Conservation (phyloP, 2,113 vertebrate species). For the Sorex fumeus region DNA sequence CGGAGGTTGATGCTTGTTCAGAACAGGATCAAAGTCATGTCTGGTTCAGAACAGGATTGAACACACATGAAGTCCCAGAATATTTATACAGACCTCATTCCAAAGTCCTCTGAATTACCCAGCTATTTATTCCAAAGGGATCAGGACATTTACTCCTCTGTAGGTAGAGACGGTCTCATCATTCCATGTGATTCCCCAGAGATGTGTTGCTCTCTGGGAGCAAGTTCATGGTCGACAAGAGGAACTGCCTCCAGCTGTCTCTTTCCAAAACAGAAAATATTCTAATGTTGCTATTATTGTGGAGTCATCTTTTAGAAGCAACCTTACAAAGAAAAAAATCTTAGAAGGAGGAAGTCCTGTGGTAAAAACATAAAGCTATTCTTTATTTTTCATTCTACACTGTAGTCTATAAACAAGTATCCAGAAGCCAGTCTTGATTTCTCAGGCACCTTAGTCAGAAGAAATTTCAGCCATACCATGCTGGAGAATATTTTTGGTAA, state of each 20-base stretch:
- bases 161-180: slow-evolving; percentile 59
- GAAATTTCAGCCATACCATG: not conserved
- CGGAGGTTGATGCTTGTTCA: slow-evolving; percentile 18
- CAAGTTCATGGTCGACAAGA: slow-evolving; percentile 68
- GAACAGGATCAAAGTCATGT: slow-evolving; percentile 39
- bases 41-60: slow-evolving; percentile 54
- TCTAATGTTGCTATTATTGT: slow-evolving; percentile 58
- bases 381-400: slow-evolving; percentile 39
- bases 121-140: slow-evolving; percentile 23
- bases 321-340: not conserved
- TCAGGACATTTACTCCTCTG: not conserved
- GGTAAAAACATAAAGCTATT: slow-evolving; percentile 53
- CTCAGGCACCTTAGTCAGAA: not conserved
- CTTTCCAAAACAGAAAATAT: slow-evolving; percentile 54
- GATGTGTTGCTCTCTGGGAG: slow-evolving; percentile 41
- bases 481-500: not conserved
- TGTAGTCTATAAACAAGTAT: not conserved
- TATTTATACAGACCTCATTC: slow-evolving; percentile 18
- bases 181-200: slow-evolving; percentile 54
- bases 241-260: not conserved
- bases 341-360: not conserved
- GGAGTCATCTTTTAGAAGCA: slow-evolving; percentile 35
- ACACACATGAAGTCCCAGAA: too few species aligned
- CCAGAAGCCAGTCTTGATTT: slow-evolving; percentile 21
- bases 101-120: slow-evolving; percentile 56